These are phyloP conservation scores for Pyrochroa serraticornis DNA, from an alignment of 2,888 invertebrate genomes.

Conservation along the genomic window DNA sequence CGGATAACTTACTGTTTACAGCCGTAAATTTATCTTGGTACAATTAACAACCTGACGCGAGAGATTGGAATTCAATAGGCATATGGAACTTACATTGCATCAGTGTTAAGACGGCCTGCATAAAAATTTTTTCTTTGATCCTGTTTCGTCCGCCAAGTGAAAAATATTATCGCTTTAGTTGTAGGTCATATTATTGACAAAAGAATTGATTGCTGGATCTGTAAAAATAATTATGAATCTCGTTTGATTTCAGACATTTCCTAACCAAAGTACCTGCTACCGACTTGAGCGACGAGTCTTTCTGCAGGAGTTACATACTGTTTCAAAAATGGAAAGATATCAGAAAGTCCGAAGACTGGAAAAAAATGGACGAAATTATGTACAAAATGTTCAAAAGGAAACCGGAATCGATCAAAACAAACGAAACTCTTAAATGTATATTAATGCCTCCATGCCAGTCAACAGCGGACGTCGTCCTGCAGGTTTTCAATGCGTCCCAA, in stretches of 20 bases:
- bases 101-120: too few species aligned
- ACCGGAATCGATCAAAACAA: slow-evolving; percentile 36
- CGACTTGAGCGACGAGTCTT: slow-evolving; percentile 40
- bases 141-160: too few species aligned
- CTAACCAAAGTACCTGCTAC: slow-evolving; percentile 35
- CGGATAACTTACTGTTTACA: too few species aligned
- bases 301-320: slow-evolving; percentile 44
- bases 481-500: slow-evolving; percentile 27
- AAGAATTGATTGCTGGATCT: not conserved
- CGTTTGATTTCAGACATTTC: slow-evolving; percentile 38
- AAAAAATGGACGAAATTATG: slow-evolving; percentile 38
- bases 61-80: too few species aligned
- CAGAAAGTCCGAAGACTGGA: slow-evolving; percentile 26
- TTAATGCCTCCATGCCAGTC: slow-evolving; percentile 32
- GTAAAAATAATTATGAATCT: not conserved
- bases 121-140: too few species aligned
- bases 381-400: slow-evolving; percentile 37
- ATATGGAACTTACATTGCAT: too few species aligned
- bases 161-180: too few species aligned
- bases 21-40: too few species aligned
- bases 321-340: slow-evolving; percentile 46
- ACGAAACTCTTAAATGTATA: slow-evolving; percentile 36
- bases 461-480: slow-evolving; percentile 32
- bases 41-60: too few species aligned
- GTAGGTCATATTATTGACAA: too few species aligned